Conservation (phyloP, 2,797 vertebrate genomes). For the Epinephelus awoara region DNA sequence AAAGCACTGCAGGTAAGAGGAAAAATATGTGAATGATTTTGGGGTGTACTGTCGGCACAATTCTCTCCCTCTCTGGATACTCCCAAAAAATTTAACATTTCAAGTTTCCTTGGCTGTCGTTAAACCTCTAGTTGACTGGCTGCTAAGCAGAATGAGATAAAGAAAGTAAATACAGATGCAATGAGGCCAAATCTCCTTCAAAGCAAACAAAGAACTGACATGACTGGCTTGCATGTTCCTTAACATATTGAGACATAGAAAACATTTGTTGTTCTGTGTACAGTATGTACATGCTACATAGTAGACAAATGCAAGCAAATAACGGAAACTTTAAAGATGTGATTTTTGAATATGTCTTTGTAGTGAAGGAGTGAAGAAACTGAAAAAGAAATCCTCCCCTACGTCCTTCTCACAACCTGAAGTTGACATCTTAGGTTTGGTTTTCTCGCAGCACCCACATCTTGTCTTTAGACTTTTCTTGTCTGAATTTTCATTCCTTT, state of each 20-base stretch:
- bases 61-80: not conserved
- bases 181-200: not conserved
- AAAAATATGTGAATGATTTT: too few relatives aligned
- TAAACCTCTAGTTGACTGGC: not conserved
- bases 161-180: not conserved
- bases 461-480: not conserved
- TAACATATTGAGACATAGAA: not conserved
- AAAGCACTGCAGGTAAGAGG: too few relatives aligned
- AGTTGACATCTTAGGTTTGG: not conserved
- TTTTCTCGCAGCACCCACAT: not conserved
- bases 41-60: not conserved
- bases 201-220: not conserved
- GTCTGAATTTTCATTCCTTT: not conserved
- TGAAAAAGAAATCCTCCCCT: not conserved
- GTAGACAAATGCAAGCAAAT: not conserved
- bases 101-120: not conserved
- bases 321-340: not conserved
- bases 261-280: not conserved
- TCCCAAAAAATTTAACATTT: conserved; percentile 4
- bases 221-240: not conserved
- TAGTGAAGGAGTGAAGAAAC: not conserved
- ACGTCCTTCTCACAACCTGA: not conserved
- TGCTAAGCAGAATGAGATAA: not conserved
- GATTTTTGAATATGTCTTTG: conserved; percentile 4
- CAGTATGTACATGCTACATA: not conserved